phyloP scores from a whole-genome alignment of 2,888 invertebrate species.

The Autographa gamma region DNA sequence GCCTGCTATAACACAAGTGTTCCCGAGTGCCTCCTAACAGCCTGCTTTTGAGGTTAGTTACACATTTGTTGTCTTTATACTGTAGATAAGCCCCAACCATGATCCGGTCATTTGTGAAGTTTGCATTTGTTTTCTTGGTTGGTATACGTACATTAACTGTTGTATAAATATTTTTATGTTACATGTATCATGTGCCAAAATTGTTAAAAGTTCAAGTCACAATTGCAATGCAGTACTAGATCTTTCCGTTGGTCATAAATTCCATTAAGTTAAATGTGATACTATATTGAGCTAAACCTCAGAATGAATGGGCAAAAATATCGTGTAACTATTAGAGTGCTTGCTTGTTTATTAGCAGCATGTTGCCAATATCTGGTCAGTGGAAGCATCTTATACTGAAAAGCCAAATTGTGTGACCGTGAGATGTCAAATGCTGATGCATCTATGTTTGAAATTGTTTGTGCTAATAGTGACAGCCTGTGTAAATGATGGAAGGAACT shows the following conservation, averaged over 20 bases:
- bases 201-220: slow-evolving; percentile 18
- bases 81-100: slow-evolving; percentile 49
- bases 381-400: not conserved
- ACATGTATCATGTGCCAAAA: slow-evolving; percentile 38
- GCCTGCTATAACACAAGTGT: slow-evolving; percentile 82
- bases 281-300: not conserved
- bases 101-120: slow-evolving; percentile 43
- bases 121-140: slow-evolving; percentile 25
- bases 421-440: slow-evolving; percentile 34
- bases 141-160: slow-evolving; percentile 32
- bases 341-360: not conserved
- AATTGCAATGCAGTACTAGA: not conserved
- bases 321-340: not conserved
- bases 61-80: slow-evolving; percentile 42
- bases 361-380: not conserved
- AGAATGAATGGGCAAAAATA: not conserved
- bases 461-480: not conserved
- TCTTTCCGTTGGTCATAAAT: not conserved
- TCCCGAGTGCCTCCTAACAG: slow-evolving; percentile 85
- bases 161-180: slow-evolving; percentile 26
- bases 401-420: slow-evolving; percentile 13
- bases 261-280: not conserved
- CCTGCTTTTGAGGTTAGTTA: slow-evolving; percentile 88
- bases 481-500: slow-evolving; percentile 43
- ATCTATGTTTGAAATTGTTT: slow-evolving; percentile 17